A percentile compares a stretch with the other conserved stretches of the same genome.
These are phyloP conservation scores for Thera obeliscata DNA, from an alignment of 2,888 invertebrate genomes.

Conservation along the genomic window DNA sequence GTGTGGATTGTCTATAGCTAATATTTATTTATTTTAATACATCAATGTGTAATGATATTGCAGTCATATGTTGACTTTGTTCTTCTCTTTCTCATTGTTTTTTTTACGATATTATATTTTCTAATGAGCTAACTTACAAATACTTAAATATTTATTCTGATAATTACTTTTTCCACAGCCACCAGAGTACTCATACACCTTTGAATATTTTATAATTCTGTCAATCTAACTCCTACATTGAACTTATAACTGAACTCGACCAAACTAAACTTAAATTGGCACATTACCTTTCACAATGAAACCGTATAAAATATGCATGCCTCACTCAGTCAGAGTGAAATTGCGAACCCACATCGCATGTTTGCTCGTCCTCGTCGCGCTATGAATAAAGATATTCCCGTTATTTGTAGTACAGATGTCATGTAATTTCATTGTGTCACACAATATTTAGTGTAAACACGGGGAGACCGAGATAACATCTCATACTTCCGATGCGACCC, in stretches of 20 bases:
- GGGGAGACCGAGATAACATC: constrained; percentile 81
- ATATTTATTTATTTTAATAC: too few species aligned
- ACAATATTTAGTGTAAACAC: constrained; percentile 84
- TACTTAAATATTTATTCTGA: too few species aligned
- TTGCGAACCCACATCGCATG: constrained; percentile 61
- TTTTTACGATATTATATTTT: too few species aligned
- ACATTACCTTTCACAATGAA: constrained; percentile 69
- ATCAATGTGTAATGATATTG: too few species aligned
- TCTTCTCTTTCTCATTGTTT: too few species aligned
- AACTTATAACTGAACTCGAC: constrained; percentile 70
- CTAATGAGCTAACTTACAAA: too few species aligned
- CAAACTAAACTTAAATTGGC: constrained; percentile 67
- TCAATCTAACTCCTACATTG: constrained; percentile 66
- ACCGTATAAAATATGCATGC: constrained; percentile 66
- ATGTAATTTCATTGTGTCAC: constrained; percentile 84
- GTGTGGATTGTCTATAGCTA: too few species aligned
- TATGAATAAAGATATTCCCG: constrained; percentile 84
- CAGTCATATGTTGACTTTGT: too few species aligned
- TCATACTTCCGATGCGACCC: constrained; percentile 68
- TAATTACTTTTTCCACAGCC: too few species aligned
- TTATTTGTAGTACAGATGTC: constrained; percentile 85
- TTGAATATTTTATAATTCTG: constrained; percentile 68
- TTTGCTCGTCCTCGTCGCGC: constrained; percentile 68
- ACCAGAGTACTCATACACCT: constrained; percentile 69
- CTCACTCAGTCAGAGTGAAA: constrained; percentile 58